Conservation (phyloP, 2,888 invertebrate genomes). For the Podabrus alpinus region DNA sequence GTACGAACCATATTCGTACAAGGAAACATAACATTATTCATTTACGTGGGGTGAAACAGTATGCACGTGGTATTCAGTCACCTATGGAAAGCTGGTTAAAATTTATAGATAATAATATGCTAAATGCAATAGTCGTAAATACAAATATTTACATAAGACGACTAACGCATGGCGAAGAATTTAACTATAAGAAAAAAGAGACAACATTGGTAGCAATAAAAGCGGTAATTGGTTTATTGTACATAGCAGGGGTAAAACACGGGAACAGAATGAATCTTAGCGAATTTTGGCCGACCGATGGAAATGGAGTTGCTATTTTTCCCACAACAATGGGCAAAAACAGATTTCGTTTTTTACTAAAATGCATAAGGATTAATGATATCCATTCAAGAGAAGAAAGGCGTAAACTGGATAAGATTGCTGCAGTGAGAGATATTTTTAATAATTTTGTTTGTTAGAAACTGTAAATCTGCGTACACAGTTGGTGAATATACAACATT, state of each 20-base stretch:
- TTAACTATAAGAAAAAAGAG: background rate
- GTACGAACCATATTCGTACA: background rate
- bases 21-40: background rate
- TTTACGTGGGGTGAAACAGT: background rate
- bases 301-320: too few species aligned
- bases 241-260: too few species aligned
- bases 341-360: too few species aligned
- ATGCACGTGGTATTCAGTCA: background rate
- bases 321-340: too few species aligned
- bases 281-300: too few species aligned
- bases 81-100: background rate
- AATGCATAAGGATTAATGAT: slow-evolving; percentile 7
- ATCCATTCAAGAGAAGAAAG: slow-evolving; percentile 7
- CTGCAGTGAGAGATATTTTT: slow-evolving; percentile 35
- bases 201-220: slow-evolving; percentile 26
- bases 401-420: slow-evolving; percentile 26
- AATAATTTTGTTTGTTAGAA: slow-evolving; percentile 33
- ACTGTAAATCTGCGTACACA: slow-evolving; percentile 5
- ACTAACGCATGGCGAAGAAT: too few species aligned
- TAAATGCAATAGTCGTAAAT: too few species aligned
- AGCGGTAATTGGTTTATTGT: slow-evolving; percentile 23
- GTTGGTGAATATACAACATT: slow-evolving; percentile 20
- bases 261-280: too few species aligned
- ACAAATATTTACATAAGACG: too few species aligned
- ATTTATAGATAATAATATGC: background rate